Evolutionary conservation across 2,113 vertebrate species (phyloP).

Genomic region (Datnioides undecimradiatus): DNA sequence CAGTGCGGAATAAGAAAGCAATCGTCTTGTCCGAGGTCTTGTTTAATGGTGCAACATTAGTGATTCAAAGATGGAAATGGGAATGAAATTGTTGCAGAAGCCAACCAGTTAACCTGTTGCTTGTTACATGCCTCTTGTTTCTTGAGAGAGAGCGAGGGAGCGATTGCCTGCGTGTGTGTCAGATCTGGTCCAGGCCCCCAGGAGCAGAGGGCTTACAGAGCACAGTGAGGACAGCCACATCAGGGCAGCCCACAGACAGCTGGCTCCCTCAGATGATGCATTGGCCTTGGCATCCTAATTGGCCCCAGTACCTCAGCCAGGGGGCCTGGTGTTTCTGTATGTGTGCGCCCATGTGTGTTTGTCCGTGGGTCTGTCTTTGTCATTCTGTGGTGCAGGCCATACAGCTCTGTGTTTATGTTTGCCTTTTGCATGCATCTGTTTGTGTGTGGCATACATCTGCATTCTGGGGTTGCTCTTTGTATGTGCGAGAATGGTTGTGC

Average conservation of each 20-base stretch:
- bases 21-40: not conserved
- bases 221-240: conserved; percentile 66
- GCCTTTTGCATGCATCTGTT: conserved; percentile 13
- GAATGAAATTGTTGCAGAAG: conserved; percentile 28
- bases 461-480: conserved; percentile 7
- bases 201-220: conserved; percentile 65
- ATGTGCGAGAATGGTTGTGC: conserved; percentile 16
- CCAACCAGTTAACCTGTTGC: conserved; percentile 60
- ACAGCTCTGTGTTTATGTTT: conserved; percentile 26
- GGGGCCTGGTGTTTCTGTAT: conserved; percentile 52
- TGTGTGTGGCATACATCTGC: conserved; percentile 31
- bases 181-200: conserved; percentile 61
- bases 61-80: conserved; percentile 8
- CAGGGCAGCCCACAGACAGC: conserved; percentile 75
- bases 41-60: conserved; percentile 35
- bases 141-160: conserved; percentile 9
- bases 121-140: conserved; percentile 30
- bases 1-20: conserved; percentile 6
- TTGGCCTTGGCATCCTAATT: conserved; percentile 78
- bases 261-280: conserved; percentile 76
- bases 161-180: conserved; percentile 38
- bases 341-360: conserved; percentile 46
- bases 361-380: conserved; percentile 37
- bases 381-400: not conserved
- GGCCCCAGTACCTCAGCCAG: conserved; percentile 70